Conservation (phyloP, 2,113 vertebrate species). For the Mastomys natalensis region DNA sequence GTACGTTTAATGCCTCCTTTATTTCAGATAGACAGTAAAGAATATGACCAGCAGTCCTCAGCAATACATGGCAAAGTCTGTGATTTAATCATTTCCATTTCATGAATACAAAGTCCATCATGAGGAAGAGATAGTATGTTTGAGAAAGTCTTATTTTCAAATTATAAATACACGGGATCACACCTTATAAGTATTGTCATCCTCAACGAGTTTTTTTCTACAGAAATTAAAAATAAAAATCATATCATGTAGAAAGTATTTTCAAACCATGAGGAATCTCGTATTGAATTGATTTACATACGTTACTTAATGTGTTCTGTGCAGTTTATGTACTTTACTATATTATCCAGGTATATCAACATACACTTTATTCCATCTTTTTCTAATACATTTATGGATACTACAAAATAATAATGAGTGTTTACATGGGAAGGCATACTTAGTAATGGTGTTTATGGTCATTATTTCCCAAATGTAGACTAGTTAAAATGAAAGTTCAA, state of each 20-base stretch:
- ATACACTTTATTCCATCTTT: neutral
- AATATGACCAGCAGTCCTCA: neutral
- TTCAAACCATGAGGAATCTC: neutral
- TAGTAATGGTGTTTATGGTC: neutral
- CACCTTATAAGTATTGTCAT: neutral
- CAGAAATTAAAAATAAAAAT: neutral
- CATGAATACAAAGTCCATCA: neutral
- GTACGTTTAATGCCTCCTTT: neutral
- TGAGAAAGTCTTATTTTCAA: neutral
- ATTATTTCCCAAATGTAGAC: neutral
- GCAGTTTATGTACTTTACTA: no score
- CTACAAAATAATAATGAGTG: neutral
- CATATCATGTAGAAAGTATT: fast-evolving
- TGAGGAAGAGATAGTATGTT: neutral
- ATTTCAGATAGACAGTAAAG: neutral
- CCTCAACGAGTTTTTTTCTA: neutral
- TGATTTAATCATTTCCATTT: neutral
- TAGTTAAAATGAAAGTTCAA: neutral
- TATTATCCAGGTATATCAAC: neutral
- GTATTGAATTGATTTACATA: neutral
- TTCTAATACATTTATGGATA: neutral
- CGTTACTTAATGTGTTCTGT: neutral
- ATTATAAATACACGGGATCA: neutral
- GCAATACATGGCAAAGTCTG: neutral
- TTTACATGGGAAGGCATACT: neutral